phyloP scores from a whole-genome alignment of 2,797 vertebrate genomes.

The Eulemur mongoz region DNA sequence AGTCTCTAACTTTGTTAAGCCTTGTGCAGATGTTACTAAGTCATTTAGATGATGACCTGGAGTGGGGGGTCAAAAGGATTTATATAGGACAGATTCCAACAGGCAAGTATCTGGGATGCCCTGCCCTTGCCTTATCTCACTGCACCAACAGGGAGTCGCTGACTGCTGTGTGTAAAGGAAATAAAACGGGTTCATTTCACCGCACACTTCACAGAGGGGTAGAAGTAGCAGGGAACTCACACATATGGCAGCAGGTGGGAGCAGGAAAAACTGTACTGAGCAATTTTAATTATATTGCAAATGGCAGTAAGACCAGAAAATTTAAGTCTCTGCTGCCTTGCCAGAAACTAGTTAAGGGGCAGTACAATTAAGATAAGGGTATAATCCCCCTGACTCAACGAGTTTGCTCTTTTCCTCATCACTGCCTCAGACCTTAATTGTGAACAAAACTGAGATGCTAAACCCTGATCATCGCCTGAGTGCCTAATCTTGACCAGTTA shows the following conservation, averaged over 20 bases:
- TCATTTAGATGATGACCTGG: not conserved
- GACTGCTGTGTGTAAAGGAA: slow-evolving; percentile 44
- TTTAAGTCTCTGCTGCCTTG: slow-evolving; percentile 41
- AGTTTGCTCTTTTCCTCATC: slow-evolving; percentile 21
- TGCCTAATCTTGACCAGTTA: not conserved
- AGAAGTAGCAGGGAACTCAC: slow-evolving; percentile 54
- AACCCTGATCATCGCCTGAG: slow-evolving; percentile 18
- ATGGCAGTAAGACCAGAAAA: slow-evolving; percentile 47
- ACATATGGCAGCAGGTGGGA: slow-evolving; percentile 63
- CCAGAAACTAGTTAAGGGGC: slow-evolving; percentile 49
- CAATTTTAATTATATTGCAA: slow-evolving; percentile 62
- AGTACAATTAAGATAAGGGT: slow-evolving; percentile 35
- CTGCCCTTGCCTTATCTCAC: slow-evolving; percentile 7
- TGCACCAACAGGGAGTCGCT: not conserved
- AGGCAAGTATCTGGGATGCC: not conserved
- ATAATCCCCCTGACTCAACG: not conserved
- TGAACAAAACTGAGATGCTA: not conserved
- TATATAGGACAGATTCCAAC: slow-evolving; percentile 19
- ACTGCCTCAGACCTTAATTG: slow-evolving; percentile 36
- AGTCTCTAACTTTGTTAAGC: slow-evolving; percentile 15
- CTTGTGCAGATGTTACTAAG: slow-evolving; percentile 26
- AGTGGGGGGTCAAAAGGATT: not conserved
- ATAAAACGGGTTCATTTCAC: slow-evolving; percentile 64
- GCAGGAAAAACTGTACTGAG: slow-evolving; percentile 8
- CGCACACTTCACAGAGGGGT: slow-evolving; percentile 52